Conservation (phyloP, 1,140 invertebrate species). For the Amyelois transitella region DNA sequence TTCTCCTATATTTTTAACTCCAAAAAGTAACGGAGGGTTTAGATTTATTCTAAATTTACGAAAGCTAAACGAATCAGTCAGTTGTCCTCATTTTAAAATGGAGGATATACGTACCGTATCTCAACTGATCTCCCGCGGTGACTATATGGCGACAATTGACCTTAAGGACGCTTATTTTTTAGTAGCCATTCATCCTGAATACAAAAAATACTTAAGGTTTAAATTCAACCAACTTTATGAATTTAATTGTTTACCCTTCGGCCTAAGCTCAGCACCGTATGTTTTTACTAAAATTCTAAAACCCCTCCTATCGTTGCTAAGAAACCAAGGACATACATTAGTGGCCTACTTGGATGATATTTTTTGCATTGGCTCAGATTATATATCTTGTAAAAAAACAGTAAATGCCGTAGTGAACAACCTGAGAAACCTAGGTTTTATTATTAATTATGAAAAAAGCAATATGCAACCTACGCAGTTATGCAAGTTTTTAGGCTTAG, state of each 20-base stretch:
- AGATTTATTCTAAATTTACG: slow-evolving; percentile 39
- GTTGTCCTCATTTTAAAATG: slow-evolving; percentile 32
- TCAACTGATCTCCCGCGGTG: slow-evolving; percentile 17
- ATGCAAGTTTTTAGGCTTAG: not conserved
- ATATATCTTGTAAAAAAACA: not conserved
- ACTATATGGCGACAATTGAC: slow-evolving; percentile 23
- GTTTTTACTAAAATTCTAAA: slow-evolving; percentile 29
- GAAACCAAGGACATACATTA: slow-evolving; percentile 12
- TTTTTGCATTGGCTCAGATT: slow-evolving; percentile 20
- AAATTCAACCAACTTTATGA: slow-evolving; percentile 21
- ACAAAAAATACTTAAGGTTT: slow-evolving; percentile 36
- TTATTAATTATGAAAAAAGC: slow-evolving; percentile 7
- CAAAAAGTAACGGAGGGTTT: slow-evolving; percentile 25
- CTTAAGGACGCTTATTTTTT: too few relatives aligned
- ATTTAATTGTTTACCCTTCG: slow-evolving; percentile 24
- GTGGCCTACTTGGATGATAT: slow-evolving; percentile 39
- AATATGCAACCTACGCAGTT: not conserved
- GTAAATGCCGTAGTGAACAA: not conserved
- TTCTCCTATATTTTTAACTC: slow-evolving; percentile 28
- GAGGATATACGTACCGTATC: slow-evolving; percentile 29
- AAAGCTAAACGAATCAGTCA: slow-evolving; percentile 29
- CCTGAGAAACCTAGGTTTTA: slow-evolving; percentile 3
- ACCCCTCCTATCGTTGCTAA: slow-evolving; percentile 13
- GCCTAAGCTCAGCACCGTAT: slow-evolving; percentile 15
- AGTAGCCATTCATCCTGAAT: slow-evolving; percentile 10